A percentile compares a stretch with the other conserved stretches of the same genome.
Evolutionary conservation across 2,888 invertebrate genomes (phyloP).

Genomic region (Iphiclides podalirius): DNA sequence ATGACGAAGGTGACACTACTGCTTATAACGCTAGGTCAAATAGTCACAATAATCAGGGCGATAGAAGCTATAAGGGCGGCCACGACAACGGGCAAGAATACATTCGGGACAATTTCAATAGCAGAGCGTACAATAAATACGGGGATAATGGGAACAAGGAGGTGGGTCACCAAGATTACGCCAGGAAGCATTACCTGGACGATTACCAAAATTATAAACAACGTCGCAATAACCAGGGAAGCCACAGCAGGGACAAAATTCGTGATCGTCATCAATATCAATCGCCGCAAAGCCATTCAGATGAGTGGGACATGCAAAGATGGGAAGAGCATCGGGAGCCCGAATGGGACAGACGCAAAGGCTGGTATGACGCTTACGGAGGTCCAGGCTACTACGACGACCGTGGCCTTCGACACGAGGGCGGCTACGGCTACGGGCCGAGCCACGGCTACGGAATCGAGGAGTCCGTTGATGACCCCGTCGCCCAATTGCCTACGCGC

Average conservation of each 20-base stretch:
- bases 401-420: constrained; percentile 60
- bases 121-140: constrained; percentile 59
- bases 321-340: constrained; percentile 52
- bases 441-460: constrained; percentile 65
- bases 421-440: constrained; percentile 64
- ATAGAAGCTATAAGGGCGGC: constrained; percentile 62
- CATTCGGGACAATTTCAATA: constrained; percentile 57
- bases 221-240: constrained; percentile 60
- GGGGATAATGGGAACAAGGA: constrained; percentile 66
- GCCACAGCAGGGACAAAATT: constrained; percentile 56
- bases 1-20: constrained; percentile 70
- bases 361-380: constrained; percentile 56
- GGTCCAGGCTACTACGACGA: constrained; percentile 68
- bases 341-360: constrained; percentile 44
- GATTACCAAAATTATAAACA: constrained; percentile 64
- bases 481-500: constrained; percentile 56
- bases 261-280: constrained; percentile 55
- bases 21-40: constrained; percentile 64
- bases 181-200: constrained; percentile 69
- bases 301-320: constrained; percentile 58
- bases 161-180: constrained; percentile 62
- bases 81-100: constrained; percentile 68
- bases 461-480: constrained; percentile 57
- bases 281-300: constrained; percentile 44
- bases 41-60: constrained; percentile 63